Percentiles rank a stretch among this genome's conserved stretches.
Conservation (phyloP, 2,113 vertebrate genomes). For the Nyctereutes procyonoides region DNA sequence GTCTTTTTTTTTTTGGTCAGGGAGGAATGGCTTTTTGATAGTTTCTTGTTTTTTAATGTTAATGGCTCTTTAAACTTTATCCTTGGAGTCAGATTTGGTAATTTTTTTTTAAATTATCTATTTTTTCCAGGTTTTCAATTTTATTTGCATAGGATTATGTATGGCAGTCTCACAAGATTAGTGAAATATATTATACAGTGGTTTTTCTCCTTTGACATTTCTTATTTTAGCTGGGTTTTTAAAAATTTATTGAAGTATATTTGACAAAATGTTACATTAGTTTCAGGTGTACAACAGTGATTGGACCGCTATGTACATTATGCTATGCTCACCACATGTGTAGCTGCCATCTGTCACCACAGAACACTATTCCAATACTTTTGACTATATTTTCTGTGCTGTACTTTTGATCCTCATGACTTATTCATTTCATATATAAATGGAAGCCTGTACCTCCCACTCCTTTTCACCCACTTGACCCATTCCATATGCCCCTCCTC, state of each 20-base stretch:
- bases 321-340: not conserved
- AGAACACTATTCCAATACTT: not conserved
- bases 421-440: not conserved
- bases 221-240: not conserved
- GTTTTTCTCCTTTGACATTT: not conserved
- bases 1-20: not conserved
- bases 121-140: not conserved
- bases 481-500: not conserved
- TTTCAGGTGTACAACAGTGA: not conserved
- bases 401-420: not conserved
- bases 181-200: not conserved
- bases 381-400: not conserved
- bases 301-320: not conserved
- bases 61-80: conserved; percentile 3
- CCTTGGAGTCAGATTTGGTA: not conserved
- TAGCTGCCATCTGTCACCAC: not conserved
- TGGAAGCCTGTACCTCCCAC: not conserved
- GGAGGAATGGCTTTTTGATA: not conserved
- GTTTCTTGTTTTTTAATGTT: not conserved
- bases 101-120: not conserved
- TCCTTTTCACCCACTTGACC: not conserved
- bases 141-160: not conserved
- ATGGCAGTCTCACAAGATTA: not conserved
- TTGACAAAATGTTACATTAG: not conserved
- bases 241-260: not conserved